A percentile compares a stretch with the other conserved stretches of the same genome.
Conservation (phyloP, 2,888 invertebrate species). For the Nomada ruficornis region DNA sequence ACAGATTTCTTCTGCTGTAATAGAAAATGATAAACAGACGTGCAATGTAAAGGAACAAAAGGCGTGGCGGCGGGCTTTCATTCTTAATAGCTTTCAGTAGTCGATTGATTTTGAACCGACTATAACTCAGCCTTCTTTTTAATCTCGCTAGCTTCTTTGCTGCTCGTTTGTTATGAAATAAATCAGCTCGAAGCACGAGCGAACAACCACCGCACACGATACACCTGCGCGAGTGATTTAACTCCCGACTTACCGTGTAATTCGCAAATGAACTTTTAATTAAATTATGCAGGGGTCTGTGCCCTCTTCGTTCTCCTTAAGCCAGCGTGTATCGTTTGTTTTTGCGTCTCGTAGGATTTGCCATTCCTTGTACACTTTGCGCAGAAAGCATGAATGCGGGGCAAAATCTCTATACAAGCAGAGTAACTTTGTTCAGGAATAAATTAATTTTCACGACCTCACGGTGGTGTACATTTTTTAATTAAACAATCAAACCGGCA, state of each 20-base stretch:
- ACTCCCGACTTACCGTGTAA: slow-evolving; percentile 22
- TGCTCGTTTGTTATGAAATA: slow-evolving; percentile 22
- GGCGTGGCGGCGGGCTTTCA: background rate
- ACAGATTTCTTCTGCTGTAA: background rate
- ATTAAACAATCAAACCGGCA: background rate
- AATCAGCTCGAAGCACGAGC: slow-evolving; percentile 18
- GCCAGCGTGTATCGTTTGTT: slow-evolving; percentile 16
- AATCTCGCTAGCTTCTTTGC: slow-evolving; percentile 24
- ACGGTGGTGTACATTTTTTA: background rate
- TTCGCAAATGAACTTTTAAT: slow-evolving; percentile 45
- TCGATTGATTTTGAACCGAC: slow-evolving; percentile 27
- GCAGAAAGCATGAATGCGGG: slow-evolving; percentile 20
- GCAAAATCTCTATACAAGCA: slow-evolving; percentile 37
- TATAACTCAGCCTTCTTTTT: slow-evolving; percentile 28
- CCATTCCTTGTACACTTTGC: slow-evolving; percentile 18
- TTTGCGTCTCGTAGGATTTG: slow-evolving; percentile 32
- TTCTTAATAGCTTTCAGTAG: slow-evolving; percentile 27
- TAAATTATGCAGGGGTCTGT: slow-evolving; percentile 24
- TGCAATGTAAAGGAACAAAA: background rate
- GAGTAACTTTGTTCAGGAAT: slow-evolving; percentile 30
- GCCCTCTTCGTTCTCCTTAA: slow-evolving; percentile 6
- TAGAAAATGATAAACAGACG: background rate
- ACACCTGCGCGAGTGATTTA: slow-evolving; percentile 38
- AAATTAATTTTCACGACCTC: background rate
- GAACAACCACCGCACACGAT: slow-evolving; percentile 16